Base-by-base conservation (phyloP, 2,888 invertebrate genomes). In the Rhingia rostrata region DNA sequence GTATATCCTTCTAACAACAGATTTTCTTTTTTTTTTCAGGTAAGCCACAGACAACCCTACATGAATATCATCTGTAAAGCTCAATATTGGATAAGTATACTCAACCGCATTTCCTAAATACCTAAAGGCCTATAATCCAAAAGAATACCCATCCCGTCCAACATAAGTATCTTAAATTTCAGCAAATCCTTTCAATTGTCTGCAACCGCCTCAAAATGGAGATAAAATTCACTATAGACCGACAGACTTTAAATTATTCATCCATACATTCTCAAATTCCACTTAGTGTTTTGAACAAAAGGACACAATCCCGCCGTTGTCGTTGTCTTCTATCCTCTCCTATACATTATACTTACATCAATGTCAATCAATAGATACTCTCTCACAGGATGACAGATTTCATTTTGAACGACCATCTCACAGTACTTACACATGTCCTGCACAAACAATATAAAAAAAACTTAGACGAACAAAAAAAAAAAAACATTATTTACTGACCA, bases 401-500 rank as follows among this genome's bases (percentile, higher is more conserved):
- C 64, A 73, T 60, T 72, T 64, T 43, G 35, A 64, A 58, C n/a
- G 49, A 72, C 72, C 30, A 72, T 63, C 35, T 51, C 56, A 47
- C 45, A 32, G 69, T 47, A 78, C 72, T 60, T 69, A 70, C 45
- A 32, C 37, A 64, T 73, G 43, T 78, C 53, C 54, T 35, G 41
- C 9, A 67, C 22, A 22, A 22, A 67, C n/a, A n/a, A n/a, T n/a
- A n/a, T n/a, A n/a, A 22, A 66, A 10, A 47, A n/a, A 58, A 37
- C 7, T 41, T 41, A 10, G 54, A n/a, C 47, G 6, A 10, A 53
- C 1, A 39, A 47, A 6, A 47, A 37, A 33, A 41, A 39, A 41
- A 41, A 30, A 39, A 30, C 41, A 66, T 66, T 66, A 14, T 41
- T 53, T 53, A 37, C 39, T 39, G 67, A 60, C 49, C 53, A 43